These are phyloP conservation scores for Yponomeuta evonymella DNA, from an alignment of 2,888 invertebrate genomes.

Conservation along the genomic window DNA sequence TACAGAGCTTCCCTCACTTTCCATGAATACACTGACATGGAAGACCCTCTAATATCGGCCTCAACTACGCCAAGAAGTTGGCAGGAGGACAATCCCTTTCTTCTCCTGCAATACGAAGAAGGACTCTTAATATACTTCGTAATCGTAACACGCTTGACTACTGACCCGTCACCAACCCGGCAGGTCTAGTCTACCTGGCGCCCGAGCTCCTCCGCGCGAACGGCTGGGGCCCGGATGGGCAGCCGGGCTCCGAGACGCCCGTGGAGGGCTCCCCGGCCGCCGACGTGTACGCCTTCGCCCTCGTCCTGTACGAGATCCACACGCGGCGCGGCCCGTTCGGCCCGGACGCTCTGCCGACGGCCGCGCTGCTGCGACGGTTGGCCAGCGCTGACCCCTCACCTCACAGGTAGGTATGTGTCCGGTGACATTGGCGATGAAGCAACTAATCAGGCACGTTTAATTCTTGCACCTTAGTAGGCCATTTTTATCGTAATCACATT, in stretches of 20 bases:
- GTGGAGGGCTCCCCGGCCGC: slow-evolving; percentile 82
- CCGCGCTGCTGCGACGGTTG: slow-evolving; percentile 77
- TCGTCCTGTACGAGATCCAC: slow-evolving; percentile 92
- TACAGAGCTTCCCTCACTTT: no score
- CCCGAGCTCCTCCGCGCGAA: slow-evolving; percentile 83
- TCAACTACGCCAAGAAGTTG: no score
- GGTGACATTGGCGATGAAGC: slow-evolving; percentile 16
- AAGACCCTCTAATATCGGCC: no score
- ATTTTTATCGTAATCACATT: no score
- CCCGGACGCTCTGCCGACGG: slow-evolving; percentile 79
- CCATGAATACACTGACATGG: no score
- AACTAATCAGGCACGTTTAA: no score
- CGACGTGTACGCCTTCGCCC: slow-evolving; percentile 91
- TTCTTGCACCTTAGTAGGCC: no score
- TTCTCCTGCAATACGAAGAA: no score
- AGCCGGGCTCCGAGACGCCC: slow-evolving; percentile 43
- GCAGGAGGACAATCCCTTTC: no score
- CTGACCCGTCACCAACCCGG: no score
- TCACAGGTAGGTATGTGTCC: slow-evolving; percentile 77
- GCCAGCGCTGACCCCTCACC: slow-evolving; percentile 67
- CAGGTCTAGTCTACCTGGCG: slow-evolving; percentile 86
- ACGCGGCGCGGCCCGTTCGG: slow-evolving; percentile 92
- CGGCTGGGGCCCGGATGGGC: slow-evolving; percentile 54
- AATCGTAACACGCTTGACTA: no score
- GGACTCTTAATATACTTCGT: no score